phyloP scores from a whole-genome alignment of 2,888 invertebrate species.

The Tolmerus cingulatus region DNA sequence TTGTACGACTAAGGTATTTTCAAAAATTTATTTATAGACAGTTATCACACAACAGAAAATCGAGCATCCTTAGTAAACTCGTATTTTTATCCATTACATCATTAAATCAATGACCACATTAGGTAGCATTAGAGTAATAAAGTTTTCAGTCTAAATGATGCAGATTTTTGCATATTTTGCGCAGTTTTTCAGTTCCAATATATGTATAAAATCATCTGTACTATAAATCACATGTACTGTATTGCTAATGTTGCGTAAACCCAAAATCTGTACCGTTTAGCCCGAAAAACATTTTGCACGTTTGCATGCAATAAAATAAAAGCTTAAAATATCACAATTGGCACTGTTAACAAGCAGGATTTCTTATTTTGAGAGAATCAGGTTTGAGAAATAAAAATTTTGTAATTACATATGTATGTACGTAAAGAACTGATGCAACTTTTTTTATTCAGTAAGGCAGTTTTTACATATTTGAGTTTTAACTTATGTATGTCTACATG shows the following conservation, averaged over 20 bases:
- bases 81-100: background rate
- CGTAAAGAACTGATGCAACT: background rate
- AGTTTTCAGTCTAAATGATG: background rate
- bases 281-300: background rate
- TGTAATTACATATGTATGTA: background rate
- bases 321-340: background rate
- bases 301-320: background rate
- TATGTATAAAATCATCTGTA: too few species aligned
- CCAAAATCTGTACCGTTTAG: too few species aligned
- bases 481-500: too few species aligned
- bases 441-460: background rate
- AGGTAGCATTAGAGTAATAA: background rate
- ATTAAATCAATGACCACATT: too few species aligned
- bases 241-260: too few species aligned
- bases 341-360: too few species aligned
- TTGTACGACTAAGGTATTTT: slow-evolving; percentile 87
- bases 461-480: background rate
- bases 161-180: too few species aligned
- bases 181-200: too few species aligned
- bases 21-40: background rate
- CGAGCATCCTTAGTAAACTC: background rate
- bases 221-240: too few species aligned
- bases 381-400: too few species aligned
- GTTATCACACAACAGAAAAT: background rate
- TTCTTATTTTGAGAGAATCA: too few species aligned